phyloP scores from a whole-genome alignment of 1,140 invertebrate genomes.

The Musca vetustissima region DNA sequence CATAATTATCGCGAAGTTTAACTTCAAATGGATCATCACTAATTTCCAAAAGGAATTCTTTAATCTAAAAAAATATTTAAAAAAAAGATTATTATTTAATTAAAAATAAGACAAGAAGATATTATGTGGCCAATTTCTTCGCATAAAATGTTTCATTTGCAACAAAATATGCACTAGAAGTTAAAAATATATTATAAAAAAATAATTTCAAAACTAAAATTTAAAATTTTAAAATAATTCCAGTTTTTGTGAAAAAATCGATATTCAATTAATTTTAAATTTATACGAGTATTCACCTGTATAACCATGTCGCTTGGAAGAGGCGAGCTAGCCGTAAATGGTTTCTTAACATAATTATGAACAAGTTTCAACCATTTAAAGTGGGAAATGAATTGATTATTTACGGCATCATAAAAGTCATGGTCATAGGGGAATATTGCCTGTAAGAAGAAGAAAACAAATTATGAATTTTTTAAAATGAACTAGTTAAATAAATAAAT shows the following conservation, averaged over 20 bases:
- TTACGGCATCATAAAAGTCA: slow-evolving; percentile 89
- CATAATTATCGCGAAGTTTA: slow-evolving; percentile 92
- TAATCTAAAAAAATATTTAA: slow-evolving; percentile 67
- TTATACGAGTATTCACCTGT: slow-evolving; percentile 63
- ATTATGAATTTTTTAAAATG: not conserved
- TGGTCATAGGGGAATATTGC: slow-evolving; percentile 90
- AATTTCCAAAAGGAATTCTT: slow-evolving; percentile 85
- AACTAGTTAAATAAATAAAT: too few species aligned
- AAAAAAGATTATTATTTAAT: not conserved
- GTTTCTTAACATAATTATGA: slow-evolving; percentile 72
- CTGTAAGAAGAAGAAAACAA: slow-evolving; percentile 54
- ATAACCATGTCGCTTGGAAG: slow-evolving; percentile 86
- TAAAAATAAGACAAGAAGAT: too few species aligned
- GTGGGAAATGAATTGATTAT: slow-evolving; percentile 86
- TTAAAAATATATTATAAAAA: too few species aligned
- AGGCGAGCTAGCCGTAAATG: slow-evolving; percentile 66
- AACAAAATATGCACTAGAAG: too few species aligned
- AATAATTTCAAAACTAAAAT: too few species aligned
- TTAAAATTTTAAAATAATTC: too few species aligned
- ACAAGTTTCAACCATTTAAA: slow-evolving; percentile 90
- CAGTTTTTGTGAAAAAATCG: too few species aligned
- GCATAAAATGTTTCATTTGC: too few species aligned
- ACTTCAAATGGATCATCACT: slow-evolving; percentile 98
- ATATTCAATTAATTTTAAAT: too few species aligned
- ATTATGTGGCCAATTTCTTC: too few species aligned